Conservation (phyloP, 2,797 vertebrate species). For the Pteropus rufus region DNA sequence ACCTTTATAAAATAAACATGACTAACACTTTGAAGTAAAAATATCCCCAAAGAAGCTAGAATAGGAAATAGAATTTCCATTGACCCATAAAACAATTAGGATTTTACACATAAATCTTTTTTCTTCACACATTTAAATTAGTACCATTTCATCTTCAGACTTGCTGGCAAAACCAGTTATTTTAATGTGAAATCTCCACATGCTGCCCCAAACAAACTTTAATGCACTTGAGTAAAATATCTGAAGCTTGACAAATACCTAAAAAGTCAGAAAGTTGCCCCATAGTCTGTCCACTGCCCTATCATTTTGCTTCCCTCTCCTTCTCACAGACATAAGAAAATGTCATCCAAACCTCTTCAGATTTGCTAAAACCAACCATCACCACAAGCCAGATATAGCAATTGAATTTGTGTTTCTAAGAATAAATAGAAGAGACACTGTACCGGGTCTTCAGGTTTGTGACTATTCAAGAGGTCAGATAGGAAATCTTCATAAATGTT, state of each 20-base stretch:
- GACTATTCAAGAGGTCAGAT: slow-evolving; percentile 84
- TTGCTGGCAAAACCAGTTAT: slow-evolving; percentile 45
- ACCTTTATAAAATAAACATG: slow-evolving; percentile 27
- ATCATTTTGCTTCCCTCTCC: neutral
- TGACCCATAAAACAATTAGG: slow-evolving; percentile 46
- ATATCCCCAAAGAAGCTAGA: slow-evolving; percentile 30
- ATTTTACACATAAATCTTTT: slow-evolving; percentile 41
- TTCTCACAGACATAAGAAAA: neutral
- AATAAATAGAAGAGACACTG: slow-evolving; percentile 70
- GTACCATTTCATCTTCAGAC: slow-evolving; percentile 33
- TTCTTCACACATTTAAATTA: slow-evolving; percentile 57
- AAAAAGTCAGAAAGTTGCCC: neutral
- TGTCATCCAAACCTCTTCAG: neutral
- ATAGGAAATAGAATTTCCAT: slow-evolving; percentile 39
- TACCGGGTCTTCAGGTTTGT: slow-evolving; percentile 92
- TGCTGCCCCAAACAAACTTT: slow-evolving; percentile 30
- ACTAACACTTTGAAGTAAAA: slow-evolving; percentile 61
- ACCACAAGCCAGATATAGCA: neutral
- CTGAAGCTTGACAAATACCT: neutral
- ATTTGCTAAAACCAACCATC: neutral
- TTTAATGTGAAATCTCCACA: slow-evolving; percentile 44
- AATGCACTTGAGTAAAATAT: neutral
- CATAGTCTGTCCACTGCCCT: accelerated
- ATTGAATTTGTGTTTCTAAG: neutral
- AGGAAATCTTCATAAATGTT: slow-evolving; percentile 91